phyloP scores from a whole-genome alignment of 2,888 invertebrate genomes.

The Eumacrocentrus americanus region DNA sequence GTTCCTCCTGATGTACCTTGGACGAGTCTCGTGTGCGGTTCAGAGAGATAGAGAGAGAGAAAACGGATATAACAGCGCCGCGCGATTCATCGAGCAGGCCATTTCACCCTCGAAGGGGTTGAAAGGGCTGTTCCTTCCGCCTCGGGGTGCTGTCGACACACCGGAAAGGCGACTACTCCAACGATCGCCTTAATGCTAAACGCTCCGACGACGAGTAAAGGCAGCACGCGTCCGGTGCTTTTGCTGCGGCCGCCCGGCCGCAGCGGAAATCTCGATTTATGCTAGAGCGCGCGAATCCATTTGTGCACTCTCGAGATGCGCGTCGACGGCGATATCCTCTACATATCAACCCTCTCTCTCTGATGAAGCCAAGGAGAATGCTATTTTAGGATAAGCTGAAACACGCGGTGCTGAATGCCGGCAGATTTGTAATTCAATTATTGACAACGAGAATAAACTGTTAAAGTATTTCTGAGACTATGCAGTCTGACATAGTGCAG shows the following conservation, averaged over 20 bases:
- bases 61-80: slow-evolving; percentile 18
- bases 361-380: no score
- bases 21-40: not conserved
- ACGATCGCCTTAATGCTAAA: slow-evolving; percentile 6
- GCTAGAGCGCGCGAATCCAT: slow-evolving; percentile 10
- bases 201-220: no score
- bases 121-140: slow-evolving; percentile 3
- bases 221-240: slow-evolving; percentile 3
- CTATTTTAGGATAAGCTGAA: not conserved
- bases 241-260: no score
- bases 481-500: no score
- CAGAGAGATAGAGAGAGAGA: slow-evolving; percentile 12
- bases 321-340: not conserved
- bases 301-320: slow-evolving; percentile 1
- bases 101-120: slow-evolving; percentile 9
- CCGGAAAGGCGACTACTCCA: slow-evolving; percentile 14
- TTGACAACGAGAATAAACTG: no score
- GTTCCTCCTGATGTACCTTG: slow-evolving; percentile 8
- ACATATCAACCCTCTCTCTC: not conserved
- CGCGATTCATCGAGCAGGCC: slow-evolving; percentile 7
- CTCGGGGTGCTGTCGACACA: not conserved
- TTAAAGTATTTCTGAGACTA: no score
- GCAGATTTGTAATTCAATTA: no score
- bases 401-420: no score
- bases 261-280: slow-evolving; percentile 18